Conservation (phyloP, 2,113 vertebrate species). For the Aleadryas rufinucha region DNA sequence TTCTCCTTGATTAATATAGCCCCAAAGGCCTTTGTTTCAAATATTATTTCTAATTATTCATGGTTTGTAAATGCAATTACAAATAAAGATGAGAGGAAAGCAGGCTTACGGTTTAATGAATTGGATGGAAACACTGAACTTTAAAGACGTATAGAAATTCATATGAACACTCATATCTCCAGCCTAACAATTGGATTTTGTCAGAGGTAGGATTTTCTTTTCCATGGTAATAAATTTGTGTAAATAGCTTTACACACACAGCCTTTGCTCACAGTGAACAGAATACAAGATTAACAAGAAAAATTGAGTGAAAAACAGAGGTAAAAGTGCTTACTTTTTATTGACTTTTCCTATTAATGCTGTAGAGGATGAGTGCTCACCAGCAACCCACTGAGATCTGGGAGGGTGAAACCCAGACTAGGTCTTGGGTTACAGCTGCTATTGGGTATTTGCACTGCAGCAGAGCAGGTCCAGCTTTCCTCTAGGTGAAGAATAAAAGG, state of each 20-base stretch:
- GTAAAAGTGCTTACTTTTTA: not conserved
- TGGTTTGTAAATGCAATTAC: conserved; percentile 60
- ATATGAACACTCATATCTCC: conserved; percentile 5
- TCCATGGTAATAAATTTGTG: not conserved
- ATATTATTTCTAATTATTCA: conserved; percentile 73
- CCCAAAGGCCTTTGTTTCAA: conserved; percentile 65
- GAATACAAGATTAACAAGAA: not conserved
- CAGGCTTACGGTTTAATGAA: conserved; percentile 57
- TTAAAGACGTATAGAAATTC: conserved; percentile 47
- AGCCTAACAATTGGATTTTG: conserved; percentile 33
- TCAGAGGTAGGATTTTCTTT: not conserved
- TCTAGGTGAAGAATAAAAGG: not conserved
- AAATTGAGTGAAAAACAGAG: not conserved
- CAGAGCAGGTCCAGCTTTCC: not conserved
- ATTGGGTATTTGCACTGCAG: not conserved
- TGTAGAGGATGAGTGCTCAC: not conserved
- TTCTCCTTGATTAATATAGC: conserved; percentile 64
- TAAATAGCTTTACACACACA: not conserved
- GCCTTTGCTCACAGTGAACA: not conserved
- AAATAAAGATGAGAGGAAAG: conserved; percentile 59
- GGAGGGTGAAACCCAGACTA: not conserved
- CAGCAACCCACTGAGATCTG: not conserved
- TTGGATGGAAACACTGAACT: conserved; percentile 55
- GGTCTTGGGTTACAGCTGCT: not conserved
- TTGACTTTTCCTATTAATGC: not conserved